Evolutionary conservation across 2,888 invertebrate species (phyloP).

Genomic region (Eurytoma californica): DNA sequence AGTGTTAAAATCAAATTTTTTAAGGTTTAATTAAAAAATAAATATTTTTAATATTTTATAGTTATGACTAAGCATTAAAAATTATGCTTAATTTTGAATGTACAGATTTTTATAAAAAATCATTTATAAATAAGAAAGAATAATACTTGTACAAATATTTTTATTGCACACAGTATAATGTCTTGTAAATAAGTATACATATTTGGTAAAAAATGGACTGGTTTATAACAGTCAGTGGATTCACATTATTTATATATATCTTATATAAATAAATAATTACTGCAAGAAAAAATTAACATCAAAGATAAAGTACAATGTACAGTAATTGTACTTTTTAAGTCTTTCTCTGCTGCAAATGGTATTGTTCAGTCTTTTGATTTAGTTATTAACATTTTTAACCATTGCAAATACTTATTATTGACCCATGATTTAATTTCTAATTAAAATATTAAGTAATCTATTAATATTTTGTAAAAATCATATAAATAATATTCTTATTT

Average conservation of each 20-base stretch:
- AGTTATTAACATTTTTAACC: constrained; percentile 38
- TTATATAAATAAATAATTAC: constrained; percentile 45
- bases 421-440: constrained; percentile 21
- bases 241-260: constrained; percentile 38
- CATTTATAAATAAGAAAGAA: constrained; percentile 42
- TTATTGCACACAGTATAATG: constrained; percentile 54
- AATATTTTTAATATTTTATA: constrained; percentile 46
- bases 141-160: constrained; percentile 58
- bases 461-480: constrained; percentile 29
- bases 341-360: constrained; percentile 44
- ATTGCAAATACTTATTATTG: constrained; percentile 42
- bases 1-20: constrained; percentile 23
- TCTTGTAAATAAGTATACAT: constrained; percentile 54
- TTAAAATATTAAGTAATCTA: constrained; percentile 23
- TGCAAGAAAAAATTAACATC: constrained; percentile 24
- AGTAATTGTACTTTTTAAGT: constrained; percentile 48
- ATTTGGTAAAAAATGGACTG: constrained; percentile 50
- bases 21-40: constrained; percentile 10
- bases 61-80: constrained; percentile 5
- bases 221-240: constrained; percentile 24
- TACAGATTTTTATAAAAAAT: constrained; percentile 45
- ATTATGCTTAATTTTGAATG: constrained; percentile 22
- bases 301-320: constrained; percentile 19
- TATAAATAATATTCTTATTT: constrained; percentile 30
- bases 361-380: constrained; percentile 49